Conservation (phyloP, 2,797 vertebrate genomes). For the Chiropotes sagulatus region DNA sequence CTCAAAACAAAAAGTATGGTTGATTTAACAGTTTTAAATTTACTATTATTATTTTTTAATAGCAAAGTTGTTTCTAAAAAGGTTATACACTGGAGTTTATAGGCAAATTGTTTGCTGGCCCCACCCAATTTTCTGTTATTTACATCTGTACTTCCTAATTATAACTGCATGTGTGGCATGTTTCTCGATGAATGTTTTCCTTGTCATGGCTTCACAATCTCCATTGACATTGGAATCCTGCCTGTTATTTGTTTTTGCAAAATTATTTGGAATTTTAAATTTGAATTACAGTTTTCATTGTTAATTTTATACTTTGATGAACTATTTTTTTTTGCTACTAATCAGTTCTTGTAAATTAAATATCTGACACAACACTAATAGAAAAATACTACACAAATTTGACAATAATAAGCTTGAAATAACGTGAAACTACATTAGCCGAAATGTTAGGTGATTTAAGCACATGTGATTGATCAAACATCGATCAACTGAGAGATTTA, state of each 20-base stretch:
- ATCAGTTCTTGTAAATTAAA: constrained; percentile 6
- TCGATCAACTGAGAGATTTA: neutral
- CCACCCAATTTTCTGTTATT: neutral
- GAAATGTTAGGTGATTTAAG: neutral
- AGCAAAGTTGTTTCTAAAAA: neutral
- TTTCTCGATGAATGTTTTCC: neutral
- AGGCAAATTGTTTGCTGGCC: neutral
- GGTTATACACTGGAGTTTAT: neutral
- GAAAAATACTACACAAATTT: neutral
- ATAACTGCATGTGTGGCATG: accelerated
- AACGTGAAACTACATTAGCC: neutral
- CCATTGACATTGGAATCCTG: neutral
- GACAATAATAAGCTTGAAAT: neutral
- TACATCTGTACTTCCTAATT: neutral
- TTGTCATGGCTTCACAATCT: neutral
- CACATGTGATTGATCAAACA: neutral
- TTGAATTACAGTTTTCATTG: neutral
- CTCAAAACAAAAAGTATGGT: neutral
- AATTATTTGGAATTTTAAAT: neutral
- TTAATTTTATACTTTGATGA: neutral
- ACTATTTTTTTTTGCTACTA: neutral
- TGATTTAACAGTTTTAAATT: neutral
- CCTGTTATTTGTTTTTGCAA: neutral
- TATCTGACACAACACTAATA: neutral
- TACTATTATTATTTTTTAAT: neutral